Percentiles rank a stretch among this genome's conserved stretches.
Conservation (phyloP, 1,140 invertebrate species). For the Leptinotarsa lineolata region DNA sequence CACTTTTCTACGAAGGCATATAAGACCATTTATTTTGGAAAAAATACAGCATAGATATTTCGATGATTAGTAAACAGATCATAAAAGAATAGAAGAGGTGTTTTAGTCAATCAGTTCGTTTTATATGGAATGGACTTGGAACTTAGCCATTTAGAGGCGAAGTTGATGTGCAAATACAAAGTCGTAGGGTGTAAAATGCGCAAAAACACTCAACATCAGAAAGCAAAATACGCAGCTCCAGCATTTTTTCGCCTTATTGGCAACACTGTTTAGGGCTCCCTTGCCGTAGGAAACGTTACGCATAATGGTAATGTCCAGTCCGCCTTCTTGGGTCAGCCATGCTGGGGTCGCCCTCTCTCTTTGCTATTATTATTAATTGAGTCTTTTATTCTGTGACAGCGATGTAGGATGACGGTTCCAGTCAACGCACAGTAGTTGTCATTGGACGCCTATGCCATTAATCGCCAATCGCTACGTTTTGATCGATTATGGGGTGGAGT, state of each 20-base stretch:
- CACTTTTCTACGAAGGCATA: too few species aligned
- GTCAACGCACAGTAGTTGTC: not conserved
- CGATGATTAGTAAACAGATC: too few species aligned
- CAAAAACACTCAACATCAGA: too few species aligned
- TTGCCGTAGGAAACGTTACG: conserved; percentile 33
- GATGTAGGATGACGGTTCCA: conserved; percentile 15
- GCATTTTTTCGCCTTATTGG: not conserved
- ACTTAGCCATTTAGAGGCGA: conserved; percentile 5
- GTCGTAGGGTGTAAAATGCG: too few species aligned
- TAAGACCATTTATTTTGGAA: too few species aligned
- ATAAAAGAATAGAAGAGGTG: too few species aligned
- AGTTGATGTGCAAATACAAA: not conserved
- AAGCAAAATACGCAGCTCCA: too few species aligned
- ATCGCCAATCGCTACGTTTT: too few species aligned
- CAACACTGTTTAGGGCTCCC: not conserved
- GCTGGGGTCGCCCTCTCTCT: conserved; percentile 32
- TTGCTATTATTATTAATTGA: conserved; percentile 52
- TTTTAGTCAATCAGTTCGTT: too few species aligned
- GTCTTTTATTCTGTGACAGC: conserved; percentile 44
- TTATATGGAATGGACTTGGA: too few species aligned
- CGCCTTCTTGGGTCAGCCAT: conserved; percentile 49
- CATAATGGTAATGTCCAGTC: conserved; percentile 45
- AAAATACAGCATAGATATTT: too few species aligned
- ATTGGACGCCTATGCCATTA: not conserved
- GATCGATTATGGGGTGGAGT: too few species aligned